These are phyloP conservation scores for Emydoidea blandingii DNA, from an alignment of 2,797 vertebrate species.

Conservation along the genomic window DNA sequence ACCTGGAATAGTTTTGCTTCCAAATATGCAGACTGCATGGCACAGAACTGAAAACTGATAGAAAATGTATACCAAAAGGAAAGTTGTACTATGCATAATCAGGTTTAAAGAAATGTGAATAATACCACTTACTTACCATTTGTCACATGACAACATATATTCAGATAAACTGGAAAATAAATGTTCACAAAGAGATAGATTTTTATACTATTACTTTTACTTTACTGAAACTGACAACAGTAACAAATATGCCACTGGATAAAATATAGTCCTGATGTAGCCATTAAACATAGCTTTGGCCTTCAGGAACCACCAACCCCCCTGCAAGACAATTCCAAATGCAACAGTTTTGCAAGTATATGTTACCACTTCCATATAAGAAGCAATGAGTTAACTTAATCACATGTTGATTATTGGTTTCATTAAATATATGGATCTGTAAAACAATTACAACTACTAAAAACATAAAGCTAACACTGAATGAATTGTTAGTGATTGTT, in stretches of 20 bases:
- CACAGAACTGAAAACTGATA: background rate
- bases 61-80: background rate
- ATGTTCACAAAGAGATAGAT: background rate
- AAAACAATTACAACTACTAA: background rate
- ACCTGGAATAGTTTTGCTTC: background rate
- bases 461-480: conserved; percentile 1
- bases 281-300: background rate
- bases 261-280: conserved; percentile 11
- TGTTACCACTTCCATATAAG: background rate
- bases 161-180: background rate
- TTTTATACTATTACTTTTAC: background rate
- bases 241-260: background rate
- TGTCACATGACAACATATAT: conserved; percentile 2
- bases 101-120: conserved; percentile 26
- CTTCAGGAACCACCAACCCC: background rate
- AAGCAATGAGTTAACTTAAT: background rate
- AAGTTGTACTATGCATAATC: background rate
- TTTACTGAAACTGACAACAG: background rate
- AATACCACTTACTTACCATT: background rate
- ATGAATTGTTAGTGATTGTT: background rate
- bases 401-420: background rate
- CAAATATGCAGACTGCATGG: background rate
- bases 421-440: background rate
- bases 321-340: background rate
- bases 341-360: background rate